A percentile compares a stretch with the other conserved stretches of the same genome.
Evolutionary conservation across 2,113 vertebrate genomes (phyloP).

Genomic region (Solenodon paradoxus): DNA sequence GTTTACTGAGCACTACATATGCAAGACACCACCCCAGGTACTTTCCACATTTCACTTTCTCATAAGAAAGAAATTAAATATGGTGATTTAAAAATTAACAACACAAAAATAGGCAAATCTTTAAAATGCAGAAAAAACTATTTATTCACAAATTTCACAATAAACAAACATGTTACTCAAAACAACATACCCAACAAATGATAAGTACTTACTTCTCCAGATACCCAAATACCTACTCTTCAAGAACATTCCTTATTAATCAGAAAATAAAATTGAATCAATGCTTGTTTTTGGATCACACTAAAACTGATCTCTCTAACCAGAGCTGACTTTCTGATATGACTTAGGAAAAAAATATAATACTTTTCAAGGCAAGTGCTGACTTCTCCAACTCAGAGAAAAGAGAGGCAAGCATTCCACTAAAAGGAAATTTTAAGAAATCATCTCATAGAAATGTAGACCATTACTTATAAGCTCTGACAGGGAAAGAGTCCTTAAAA

Average conservation of each 20-base stretch:
- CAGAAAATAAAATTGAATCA: conserved; percentile 38
- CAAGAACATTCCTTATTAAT: conserved; percentile 40
- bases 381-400: not conserved
- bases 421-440: conserved; percentile 22
- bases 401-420: not conserved
- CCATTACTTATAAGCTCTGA: not conserved
- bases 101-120: conserved; percentile 43
- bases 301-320: conserved; percentile 23
- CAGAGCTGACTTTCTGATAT: conserved; percentile 33
- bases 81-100: conserved; percentile 42
- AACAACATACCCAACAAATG: conserved; percentile 58
- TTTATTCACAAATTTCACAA: conserved; percentile 61
- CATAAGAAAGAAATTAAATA: not conserved
- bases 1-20: not conserved
- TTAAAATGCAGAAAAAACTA: conserved; percentile 58
- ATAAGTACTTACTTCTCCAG: not conserved
- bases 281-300: not conserved
- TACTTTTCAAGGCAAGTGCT: not conserved
- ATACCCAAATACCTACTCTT: not conserved
- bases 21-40: not conserved
- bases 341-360: not conserved
- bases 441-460: conserved; percentile 15
- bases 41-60: conserved; percentile 1
- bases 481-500: not conserved
- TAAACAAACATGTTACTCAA: conserved; percentile 52